Conservation (phyloP, 2,888 invertebrate species). For the Crematogaster levior region DNA sequence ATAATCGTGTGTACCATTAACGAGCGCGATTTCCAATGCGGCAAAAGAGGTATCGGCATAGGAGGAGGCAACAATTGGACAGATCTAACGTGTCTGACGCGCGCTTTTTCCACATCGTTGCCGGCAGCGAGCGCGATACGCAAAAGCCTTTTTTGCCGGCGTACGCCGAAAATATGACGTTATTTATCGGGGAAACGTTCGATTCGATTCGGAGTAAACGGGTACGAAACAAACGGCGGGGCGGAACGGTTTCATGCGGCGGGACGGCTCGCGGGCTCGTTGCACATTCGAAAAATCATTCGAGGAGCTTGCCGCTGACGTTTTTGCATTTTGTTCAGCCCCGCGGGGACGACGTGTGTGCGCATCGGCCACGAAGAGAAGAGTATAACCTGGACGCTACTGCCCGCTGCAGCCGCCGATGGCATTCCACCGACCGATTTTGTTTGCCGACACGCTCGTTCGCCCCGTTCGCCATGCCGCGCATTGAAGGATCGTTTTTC, state of each 20-base stretch:
- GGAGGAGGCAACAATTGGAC: slow-evolving; percentile 39
- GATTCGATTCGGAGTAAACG: slow-evolving; percentile 43
- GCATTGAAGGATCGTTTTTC: slow-evolving; percentile 82
- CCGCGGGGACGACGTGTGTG: slow-evolving; percentile 49
- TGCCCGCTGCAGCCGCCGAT: slow-evolving; percentile 47
- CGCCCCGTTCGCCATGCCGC: slow-evolving; percentile 70
- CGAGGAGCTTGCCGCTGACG: slow-evolving; percentile 71
- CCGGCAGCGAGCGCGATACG: slow-evolving; percentile 30
- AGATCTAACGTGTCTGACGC: slow-evolving; percentile 52
- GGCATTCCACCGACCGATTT: slow-evolving; percentile 79
- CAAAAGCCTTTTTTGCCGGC: slow-evolving; percentile 61
- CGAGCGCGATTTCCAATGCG: slow-evolving; percentile 25
- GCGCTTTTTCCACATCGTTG: slow-evolving; percentile 49
- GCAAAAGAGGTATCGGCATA: slow-evolving; percentile 15
- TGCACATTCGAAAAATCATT: slow-evolving; percentile 61
- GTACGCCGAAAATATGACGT: slow-evolving; percentile 43
- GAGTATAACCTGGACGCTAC: slow-evolving; percentile 37
- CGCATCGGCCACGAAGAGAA: slow-evolving; percentile 60
- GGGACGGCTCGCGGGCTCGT: slow-evolving; percentile 26
- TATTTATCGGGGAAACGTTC: slow-evolving; percentile 68
- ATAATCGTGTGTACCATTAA: slow-evolving; percentile 38
- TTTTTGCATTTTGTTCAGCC: slow-evolving; percentile 57
- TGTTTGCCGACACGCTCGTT: slow-evolving; percentile 84
- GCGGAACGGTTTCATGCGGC: neutral
- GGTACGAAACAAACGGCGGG: slow-evolving; percentile 61